A percentile compares a stretch with the other conserved stretches of the same genome.
phyloP scores from a whole-genome alignment of 2,113 vertebrate genomes.

The Aptenodytes forsteri region DNA sequence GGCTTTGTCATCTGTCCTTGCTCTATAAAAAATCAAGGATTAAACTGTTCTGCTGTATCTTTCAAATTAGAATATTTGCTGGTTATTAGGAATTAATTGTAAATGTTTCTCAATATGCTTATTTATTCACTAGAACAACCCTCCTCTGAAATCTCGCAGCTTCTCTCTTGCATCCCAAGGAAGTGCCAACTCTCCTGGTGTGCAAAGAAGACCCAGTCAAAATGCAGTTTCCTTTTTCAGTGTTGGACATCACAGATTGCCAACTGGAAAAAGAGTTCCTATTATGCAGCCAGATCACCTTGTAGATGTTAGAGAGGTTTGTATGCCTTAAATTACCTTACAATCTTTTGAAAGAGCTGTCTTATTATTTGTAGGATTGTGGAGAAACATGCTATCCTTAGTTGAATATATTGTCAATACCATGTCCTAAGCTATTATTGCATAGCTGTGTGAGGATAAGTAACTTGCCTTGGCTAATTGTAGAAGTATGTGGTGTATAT shows the following conservation, averaged over 20 bases:
- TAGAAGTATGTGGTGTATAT: not conserved
- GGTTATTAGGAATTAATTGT: constrained; percentile 3
- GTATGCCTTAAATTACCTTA: not conserved
- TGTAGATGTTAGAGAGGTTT: constrained; percentile 93
- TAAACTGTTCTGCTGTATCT: not conserved
- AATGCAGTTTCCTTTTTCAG: constrained; percentile 84
- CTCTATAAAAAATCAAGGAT: not conserved
- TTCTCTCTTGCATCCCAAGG: constrained; percentile 93
- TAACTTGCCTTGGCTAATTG: not conserved
- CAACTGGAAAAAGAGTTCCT: constrained; percentile 82
- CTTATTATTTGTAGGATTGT: not conserved
- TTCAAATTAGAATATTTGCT: not conserved
- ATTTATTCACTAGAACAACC: constrained; percentile 86
- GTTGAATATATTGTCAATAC: not conserved
- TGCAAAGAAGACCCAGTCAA: constrained; percentile 87
- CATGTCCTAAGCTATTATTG: not conserved
- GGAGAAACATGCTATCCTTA: not conserved
- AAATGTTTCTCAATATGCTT: constrained; percentile 63
- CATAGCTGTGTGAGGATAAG: not conserved
- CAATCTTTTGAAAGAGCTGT: not conserved
- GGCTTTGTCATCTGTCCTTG: not conserved
- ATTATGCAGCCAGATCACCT: constrained; percentile 91
- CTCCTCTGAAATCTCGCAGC: constrained; percentile 92
- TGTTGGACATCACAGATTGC: constrained; percentile 84
- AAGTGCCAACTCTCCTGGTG: constrained; percentile 89